Evolutionary conservation across 2,888 invertebrate genomes (phyloP).

Genomic region (Leucania comma): DNA sequence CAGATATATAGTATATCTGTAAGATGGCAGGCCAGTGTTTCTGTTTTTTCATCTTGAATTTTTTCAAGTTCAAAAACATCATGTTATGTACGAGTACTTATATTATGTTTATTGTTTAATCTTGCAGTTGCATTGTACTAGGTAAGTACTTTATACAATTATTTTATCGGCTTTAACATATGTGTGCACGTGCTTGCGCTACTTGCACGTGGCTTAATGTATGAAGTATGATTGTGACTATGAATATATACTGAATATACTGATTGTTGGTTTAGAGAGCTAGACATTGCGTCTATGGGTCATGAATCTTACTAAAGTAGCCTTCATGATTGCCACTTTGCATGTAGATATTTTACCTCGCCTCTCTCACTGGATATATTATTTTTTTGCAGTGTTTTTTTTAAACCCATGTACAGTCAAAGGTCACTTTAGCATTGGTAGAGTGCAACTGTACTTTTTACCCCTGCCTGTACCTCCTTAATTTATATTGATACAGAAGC

Average conservation of each 20-base stretch:
- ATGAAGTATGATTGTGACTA: slow-evolving; percentile 9
- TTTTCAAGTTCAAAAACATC: slow-evolving; percentile 16
- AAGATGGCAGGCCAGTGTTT: no score
- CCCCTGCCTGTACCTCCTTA: no score
- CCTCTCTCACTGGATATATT: no score
- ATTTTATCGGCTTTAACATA: slow-evolving; percentile 38
- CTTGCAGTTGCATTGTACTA: slow-evolving; percentile 6
- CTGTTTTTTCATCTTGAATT: background rate
- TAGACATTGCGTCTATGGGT: background rate
- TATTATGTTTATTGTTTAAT: slow-evolving; percentile 18
- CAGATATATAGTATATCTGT: no score
- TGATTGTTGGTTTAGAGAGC: background rate
- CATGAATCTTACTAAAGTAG: background rate
- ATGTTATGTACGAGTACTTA: background rate
- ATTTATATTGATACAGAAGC: no score
- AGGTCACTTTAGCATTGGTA: no score
- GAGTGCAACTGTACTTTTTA: no score
- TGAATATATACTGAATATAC: no score
- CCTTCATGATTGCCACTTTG: background rate
- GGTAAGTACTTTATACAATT: slow-evolving; percentile 20
- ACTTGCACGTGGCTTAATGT: slow-evolving; percentile 36
- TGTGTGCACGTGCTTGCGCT: slow-evolving; percentile 15
- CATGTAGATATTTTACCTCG: no score
- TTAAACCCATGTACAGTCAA: no score
- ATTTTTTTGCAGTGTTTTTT: no score